A percentile compares a stretch with the other conserved stretches of the same genome.
Conservation (phyloP, 1,140 invertebrate genomes). For the Caerostris darwini region DNA sequence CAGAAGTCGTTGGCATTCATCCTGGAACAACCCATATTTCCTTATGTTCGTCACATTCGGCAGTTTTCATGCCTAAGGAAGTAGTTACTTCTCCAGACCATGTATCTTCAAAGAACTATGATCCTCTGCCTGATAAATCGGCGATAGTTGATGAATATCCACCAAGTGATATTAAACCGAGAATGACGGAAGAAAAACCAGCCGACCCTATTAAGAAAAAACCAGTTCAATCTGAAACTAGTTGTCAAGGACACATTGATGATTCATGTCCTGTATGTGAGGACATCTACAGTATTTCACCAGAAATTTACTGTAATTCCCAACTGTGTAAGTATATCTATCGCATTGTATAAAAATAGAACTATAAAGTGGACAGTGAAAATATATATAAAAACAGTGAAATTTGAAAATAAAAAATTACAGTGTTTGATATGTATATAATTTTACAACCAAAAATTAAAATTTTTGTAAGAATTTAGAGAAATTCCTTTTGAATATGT, state of each 20-base stretch:
- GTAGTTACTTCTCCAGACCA: too few species aligned
- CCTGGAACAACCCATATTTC: neutral
- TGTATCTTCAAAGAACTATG: too few species aligned
- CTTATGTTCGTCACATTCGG: neutral
- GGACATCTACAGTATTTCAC: neutral
- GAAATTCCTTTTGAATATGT: too few species aligned
- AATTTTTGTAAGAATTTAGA: too few species aligned
- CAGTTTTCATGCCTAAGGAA: too few species aligned
- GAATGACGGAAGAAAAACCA: neutral
- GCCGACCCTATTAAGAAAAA: neutral
- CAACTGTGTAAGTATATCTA: neutral
- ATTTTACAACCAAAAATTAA: too few species aligned
- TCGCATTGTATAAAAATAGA: neutral
- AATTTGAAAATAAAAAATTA: too few species aligned
- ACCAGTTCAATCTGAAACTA: neutral
- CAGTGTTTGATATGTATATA: too few species aligned
- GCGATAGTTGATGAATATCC: neutral
- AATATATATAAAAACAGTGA: too few species aligned
- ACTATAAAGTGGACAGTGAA: too few species aligned
- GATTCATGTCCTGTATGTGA: neutral
- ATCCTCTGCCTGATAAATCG: too few species aligned
- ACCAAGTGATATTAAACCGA: neutral
- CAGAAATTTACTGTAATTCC: neutral
- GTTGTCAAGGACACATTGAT: neutral
- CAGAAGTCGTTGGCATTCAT: neutral